Conservation (phyloP, 2,797 vertebrate genomes). For the Sebastes taczanowskii region DNA sequence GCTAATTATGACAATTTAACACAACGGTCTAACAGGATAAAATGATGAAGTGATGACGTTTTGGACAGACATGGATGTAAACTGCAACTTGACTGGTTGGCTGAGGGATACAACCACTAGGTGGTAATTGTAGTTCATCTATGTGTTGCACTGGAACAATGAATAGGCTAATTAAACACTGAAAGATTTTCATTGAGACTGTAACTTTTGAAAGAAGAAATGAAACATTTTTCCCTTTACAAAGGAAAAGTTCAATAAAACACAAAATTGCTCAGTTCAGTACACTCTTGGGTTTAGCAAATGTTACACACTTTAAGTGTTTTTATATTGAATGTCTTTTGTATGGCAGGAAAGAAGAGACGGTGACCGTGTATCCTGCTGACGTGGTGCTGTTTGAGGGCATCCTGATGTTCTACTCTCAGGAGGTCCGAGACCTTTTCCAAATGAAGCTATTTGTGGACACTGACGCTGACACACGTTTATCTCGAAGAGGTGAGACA, state of each 20-base stretch:
- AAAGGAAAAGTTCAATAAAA: neutral
- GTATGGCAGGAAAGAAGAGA: conserved; percentile 88
- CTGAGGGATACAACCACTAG: too few species aligned
- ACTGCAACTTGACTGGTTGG: too few species aligned
- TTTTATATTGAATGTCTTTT: neutral
- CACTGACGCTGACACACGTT: conserved; percentile 91
- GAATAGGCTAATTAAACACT: neutral
- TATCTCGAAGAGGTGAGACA: conserved; percentile 90
- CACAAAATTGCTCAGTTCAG: neutral
- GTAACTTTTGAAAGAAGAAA: too few species aligned
- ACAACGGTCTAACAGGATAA: too few species aligned
- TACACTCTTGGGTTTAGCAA: neutral
- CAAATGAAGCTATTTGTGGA: conserved; percentile 97
- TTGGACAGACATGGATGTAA: too few species aligned
- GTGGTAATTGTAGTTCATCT: too few species aligned
- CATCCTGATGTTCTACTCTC: conserved; percentile 93
- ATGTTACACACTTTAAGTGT: neutral
- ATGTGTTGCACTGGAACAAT: neutral
- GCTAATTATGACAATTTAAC: too few species aligned
- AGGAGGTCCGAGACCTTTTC: conserved; percentile 93
- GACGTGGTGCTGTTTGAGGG: conserved; percentile 95
- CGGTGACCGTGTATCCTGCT: conserved; percentile 89
- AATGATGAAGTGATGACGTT: too few species aligned
- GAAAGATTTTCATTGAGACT: neutral
- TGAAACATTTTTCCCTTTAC: too few species aligned